These are phyloP conservation scores for Oxyruncus cristatus DNA, from an alignment of 2,113 vertebrate species.

Conservation along the genomic window DNA sequence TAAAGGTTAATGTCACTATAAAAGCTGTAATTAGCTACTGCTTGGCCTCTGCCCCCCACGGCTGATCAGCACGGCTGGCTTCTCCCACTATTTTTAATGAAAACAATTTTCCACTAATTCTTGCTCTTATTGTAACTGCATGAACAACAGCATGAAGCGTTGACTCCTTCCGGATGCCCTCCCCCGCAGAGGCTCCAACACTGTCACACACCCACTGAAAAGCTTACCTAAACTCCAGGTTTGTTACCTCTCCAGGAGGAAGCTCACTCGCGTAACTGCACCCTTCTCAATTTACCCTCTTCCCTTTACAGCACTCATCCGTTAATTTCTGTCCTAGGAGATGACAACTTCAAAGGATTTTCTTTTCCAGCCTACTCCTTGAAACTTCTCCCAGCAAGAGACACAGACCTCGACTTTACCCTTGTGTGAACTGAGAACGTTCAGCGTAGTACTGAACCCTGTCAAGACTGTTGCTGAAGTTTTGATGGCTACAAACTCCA, in stretches of 20 bases:
- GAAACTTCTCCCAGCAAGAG: background rate
- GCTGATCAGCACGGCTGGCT: background rate
- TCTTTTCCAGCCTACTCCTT: background rate
- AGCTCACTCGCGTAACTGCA: background rate
- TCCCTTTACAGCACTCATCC: background rate
- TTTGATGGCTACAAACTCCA: background rate
- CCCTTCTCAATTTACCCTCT: background rate
- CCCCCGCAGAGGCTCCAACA: background rate
- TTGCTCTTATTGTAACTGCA: background rate
- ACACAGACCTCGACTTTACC: background rate
- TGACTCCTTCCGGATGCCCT: background rate
- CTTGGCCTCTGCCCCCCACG: background rate
- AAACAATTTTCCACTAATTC: background rate
- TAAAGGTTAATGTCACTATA: constrained; percentile 33
- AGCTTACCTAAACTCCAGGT: background rate
- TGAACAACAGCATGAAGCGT: accelerated
- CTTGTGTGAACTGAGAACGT: background rate
- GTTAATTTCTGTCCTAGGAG: background rate
- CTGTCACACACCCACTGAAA: accelerated
- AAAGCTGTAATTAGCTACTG: background rate
- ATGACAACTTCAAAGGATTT: background rate
- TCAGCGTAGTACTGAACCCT: background rate
- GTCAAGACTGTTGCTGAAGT: background rate
- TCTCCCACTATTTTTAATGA: background rate
- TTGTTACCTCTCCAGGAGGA: background rate